Evolutionary conservation across 2,113 vertebrate genomes (phyloP), one percentile per base, ranked within the genome.

Genomic region (Vidua macroura): DNA sequence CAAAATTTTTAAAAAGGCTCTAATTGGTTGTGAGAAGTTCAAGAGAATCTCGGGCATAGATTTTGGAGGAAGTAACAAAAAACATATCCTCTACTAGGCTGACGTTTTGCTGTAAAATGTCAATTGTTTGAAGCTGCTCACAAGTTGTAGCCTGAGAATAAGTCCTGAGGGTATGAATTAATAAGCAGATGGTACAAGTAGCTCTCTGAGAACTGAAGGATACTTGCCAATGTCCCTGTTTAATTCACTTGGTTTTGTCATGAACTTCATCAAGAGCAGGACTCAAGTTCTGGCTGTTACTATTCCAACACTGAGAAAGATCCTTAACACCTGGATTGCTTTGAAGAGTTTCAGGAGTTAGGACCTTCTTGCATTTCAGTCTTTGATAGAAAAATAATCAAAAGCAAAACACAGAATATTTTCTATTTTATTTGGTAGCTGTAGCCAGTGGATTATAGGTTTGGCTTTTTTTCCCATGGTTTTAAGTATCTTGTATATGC

Each of bases 101-200:
- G 13, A 83, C 25, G 53, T 93, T 84, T 87, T 75, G 30, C 24
- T 23, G n/a, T 94, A 69, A 85, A 90, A 77, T 74, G 37, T 69
- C 68, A 60, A 11, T 53, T 74, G 31, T 90, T 85, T 93, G 76
- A 88, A 92, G 63, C 46, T 55, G 18, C 31, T 79, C 12, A 37
- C 15, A 41, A 60, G 31, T 51, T 86, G 51, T n/a, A 88, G 37
- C 41, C 68, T 51, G 15, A 56, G 10, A 84, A 23, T 24, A 66
- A 60, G 44, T 88, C 79, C 68, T 81, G 75, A 88, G 75, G 59
- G 19, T 73, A 62, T 30, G 75, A 92, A 86, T 86, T 88, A 86
- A 88, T 35, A 88, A 88, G 59, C 72, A 88, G 59, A 68, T 88
- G 63, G 79, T 58, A 27, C 43, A 85, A 75, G 23, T 15, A 93